Percentiles rank a stretch among this genome's conserved stretches.
These are phyloP conservation scores for Peromyscus maniculatus DNA, from an alignment of 2,113 vertebrate genomes.

Conservation along the genomic window DNA sequence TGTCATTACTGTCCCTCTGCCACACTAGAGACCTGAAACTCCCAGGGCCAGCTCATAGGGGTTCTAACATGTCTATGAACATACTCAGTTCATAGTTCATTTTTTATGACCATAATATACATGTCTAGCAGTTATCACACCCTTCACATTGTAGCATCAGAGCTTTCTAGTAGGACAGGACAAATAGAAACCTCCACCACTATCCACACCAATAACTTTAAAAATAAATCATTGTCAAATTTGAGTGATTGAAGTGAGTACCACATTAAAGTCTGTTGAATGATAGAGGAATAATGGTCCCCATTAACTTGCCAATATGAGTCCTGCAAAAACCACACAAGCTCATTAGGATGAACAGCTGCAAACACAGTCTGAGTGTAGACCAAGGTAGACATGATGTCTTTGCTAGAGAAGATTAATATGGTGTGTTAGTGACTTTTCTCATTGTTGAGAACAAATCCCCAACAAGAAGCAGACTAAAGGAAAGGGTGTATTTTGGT, in stretches of 20 bases:
- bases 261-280: background rate
- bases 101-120: background rate
- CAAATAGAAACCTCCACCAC: background rate
- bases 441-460: background rate
- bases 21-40: background rate
- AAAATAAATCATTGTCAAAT: slow-evolving; percentile 11
- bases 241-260: background rate
- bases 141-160: background rate
- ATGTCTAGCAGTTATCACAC: background rate
- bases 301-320: background rate
- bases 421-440: background rate
- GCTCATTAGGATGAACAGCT: background rate
- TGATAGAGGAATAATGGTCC: background rate
- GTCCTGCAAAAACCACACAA: background rate
- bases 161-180: background rate
- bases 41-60: background rate
- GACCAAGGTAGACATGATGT: background rate
- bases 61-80: background rate
- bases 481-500: background rate
- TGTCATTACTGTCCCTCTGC: background rate
- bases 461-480: background rate
- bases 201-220: background rate
- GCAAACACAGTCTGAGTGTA: background rate
- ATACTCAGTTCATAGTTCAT: background rate
- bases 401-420: background rate